Base-by-base conservation (phyloP, 2,113 vertebrate genomes). In the Leptosomus discolor region DNA sequence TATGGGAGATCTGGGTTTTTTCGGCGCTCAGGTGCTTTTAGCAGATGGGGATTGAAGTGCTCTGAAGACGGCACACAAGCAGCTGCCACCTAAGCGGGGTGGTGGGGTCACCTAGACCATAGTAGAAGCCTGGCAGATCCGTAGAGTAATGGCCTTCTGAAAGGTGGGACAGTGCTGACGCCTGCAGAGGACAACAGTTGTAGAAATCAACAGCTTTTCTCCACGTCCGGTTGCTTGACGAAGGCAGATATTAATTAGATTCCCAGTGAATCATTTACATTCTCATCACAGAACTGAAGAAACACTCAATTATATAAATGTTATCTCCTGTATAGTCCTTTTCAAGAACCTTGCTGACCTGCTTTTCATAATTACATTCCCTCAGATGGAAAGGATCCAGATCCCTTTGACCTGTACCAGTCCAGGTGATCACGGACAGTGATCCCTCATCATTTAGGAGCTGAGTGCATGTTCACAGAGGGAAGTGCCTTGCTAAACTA, bases 191-290 rank as follows among this genome's bases (percentile, higher is more conserved):
- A 69, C 50, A 51, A 17, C 57, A 32, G 0, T 50, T 71, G 30
- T 46, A 37, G 88, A 69, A 54, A 24, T 19, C 29, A 58, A 9
- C 20, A 36, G 29, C 36, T 39, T 61, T 77, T 74, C 69, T 75
- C 43, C 1, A 1, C 9, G 1, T n/a, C 46, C 82, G 64, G 10
- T 15, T 88, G 23, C 80, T 84, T 88, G 68, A 48, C 3, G 15
- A 90, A 85, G 64, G 54, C 90, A 82, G 41, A 10, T 87, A 65
- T 78, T 95, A 76, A 95, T 97, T 87, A 80, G 46, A 77, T 92
- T 90, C 43, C 36, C 4, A 24, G 50, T 0, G 0, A 84, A 77
- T 88, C 3, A 30, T 91, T 97, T 69, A 69, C 82, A 83, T 94
- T 93, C 58, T 93, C 2, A 2, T 76, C 73, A 12, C 34, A 65